Percentiles rank a stretch among this genome's conserved stretches.
These are phyloP conservation scores for Hypena proboscidalis DNA, from an alignment of 2,888 invertebrate species.

Conservation along the genomic window DNA sequence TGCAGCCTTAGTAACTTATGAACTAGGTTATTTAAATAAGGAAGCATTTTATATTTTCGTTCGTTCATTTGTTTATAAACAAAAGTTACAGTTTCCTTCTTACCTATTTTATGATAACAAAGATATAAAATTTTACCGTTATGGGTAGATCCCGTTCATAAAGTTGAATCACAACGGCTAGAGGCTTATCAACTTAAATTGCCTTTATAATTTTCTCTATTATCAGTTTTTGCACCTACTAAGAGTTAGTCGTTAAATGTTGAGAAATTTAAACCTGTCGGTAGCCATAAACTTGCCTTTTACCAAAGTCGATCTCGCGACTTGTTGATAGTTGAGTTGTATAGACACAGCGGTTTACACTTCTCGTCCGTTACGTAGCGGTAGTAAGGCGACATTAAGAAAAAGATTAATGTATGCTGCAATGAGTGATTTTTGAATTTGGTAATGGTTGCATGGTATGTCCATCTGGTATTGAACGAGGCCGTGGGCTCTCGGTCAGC, in stretches of 20 bases:
- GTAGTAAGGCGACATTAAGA: constrained; percentile 22
- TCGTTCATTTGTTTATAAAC: no score
- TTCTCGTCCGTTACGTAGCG: constrained; percentile 44
- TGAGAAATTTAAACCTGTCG: constrained; percentile 57
- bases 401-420: constrained; percentile 60
- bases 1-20: background rate
- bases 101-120: background rate
- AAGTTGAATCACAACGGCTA: constrained; percentile 19
- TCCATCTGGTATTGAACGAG: constrained; percentile 77
- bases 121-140: constrained; percentile 47
- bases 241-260: constrained; percentile 49
- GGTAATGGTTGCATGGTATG: constrained; percentile 49
- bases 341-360: constrained; percentile 49
- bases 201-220: constrained; percentile 48
- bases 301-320: constrained; percentile 41
- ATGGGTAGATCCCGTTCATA: constrained; percentile 29
- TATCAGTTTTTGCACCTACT: constrained; percentile 51
- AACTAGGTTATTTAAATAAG: background rate
- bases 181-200: constrained; percentile 31
- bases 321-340: constrained; percentile 32
- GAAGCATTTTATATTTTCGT: no score
- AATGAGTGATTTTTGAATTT: constrained; percentile 43
- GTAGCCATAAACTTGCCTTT: constrained; percentile 61
- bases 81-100: no score
- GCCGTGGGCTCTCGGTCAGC: constrained; percentile 79